phyloP scores from a whole-genome alignment of 2,888 invertebrate species.

The Rosalia funebris region DNA sequence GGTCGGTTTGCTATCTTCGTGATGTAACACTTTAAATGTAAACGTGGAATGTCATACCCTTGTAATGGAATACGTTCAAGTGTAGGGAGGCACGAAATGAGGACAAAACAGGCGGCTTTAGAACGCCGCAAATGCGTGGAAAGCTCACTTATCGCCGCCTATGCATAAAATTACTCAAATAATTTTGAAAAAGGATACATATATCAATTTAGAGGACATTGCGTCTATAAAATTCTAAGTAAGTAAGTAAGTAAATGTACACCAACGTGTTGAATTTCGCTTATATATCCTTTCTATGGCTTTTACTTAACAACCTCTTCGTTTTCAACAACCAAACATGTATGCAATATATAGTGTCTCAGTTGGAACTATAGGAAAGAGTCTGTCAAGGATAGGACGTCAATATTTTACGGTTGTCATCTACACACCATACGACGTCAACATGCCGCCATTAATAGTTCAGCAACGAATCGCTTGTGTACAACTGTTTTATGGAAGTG shows the following conservation, averaged over 20 bases:
- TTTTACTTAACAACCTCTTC: too few relatives aligned
- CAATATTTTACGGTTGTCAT: too few relatives aligned
- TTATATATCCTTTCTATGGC: not conserved
- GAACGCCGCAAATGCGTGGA: not conserved
- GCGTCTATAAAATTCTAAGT: not conserved
- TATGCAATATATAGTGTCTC: too few relatives aligned
- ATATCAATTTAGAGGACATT: not conserved
- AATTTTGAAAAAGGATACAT: not conserved
- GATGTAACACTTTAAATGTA: not conserved
- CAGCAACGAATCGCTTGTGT: too few relatives aligned
- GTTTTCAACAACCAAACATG: too few relatives aligned
- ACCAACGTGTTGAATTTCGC: not conserved
- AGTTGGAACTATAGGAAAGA: too few relatives aligned
- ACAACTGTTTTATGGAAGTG: too few relatives aligned
- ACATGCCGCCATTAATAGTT: too few relatives aligned
- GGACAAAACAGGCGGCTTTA: not conserved
- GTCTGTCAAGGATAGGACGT: too few relatives aligned
- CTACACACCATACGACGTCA: too few relatives aligned
- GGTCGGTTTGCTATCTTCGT: not conserved
- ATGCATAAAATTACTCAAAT: not conserved
- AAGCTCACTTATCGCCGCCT: not conserved
- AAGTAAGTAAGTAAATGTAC: not conserved
- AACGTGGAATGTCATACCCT: not conserved
- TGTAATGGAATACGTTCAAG: not conserved
- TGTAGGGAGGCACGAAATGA: not conserved